Base-by-base conservation (phyloP, 2,113 vertebrate genomes). In the Xiphorhynchus elegans region DNA sequence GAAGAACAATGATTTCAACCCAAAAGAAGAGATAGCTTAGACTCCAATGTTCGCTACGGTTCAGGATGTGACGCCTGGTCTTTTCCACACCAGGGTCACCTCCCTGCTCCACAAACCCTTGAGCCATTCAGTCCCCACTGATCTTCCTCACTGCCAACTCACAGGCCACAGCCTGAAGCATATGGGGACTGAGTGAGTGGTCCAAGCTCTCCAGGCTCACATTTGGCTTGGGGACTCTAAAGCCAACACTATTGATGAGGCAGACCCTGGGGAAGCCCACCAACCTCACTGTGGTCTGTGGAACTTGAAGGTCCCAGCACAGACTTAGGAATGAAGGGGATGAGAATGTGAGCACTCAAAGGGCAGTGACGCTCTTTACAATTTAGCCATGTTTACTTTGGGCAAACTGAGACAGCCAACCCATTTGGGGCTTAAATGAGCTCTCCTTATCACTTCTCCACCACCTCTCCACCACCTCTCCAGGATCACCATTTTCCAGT, bases 141-240 rank as follows among this genome's bases (percentile, higher is more conserved):
- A 50, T 40, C 7, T 80, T 37, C 35, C 25, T 37, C 28, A 18
- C n/a, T 26, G 37, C n/a, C 42, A 52, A 46, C 17, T 64, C 24
- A 5, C 50, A 72, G 50, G n/a, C 14, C n/a, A 13, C 26, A 33
- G 49, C 16, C 49, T 56, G 58, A 33, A 58, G n/a, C 15, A 39
- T 2, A 46, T 17, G 24, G n/a, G 29, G 17, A 69, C 18, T 2
- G 4, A 70, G 37, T 1, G 2, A 33, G 47, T 2, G 2, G 39
- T 21, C 28, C 17, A 18, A 37, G 28, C 42, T 64, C 75, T 64
- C 37, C 16, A n/a, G n/a, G 39, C 25, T 77, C 44, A 53, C 28
- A 40, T 56, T 39, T 75, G 39, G 40, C 52, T 7, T 59, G 46
- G 28, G 24, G 37, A 58, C 42, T 52, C 19, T 33, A 70, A 69